These are phyloP conservation scores for Otocyon megalotis DNA, from an alignment of 2,113 vertebrate species.

Conservation along the genomic window DNA sequence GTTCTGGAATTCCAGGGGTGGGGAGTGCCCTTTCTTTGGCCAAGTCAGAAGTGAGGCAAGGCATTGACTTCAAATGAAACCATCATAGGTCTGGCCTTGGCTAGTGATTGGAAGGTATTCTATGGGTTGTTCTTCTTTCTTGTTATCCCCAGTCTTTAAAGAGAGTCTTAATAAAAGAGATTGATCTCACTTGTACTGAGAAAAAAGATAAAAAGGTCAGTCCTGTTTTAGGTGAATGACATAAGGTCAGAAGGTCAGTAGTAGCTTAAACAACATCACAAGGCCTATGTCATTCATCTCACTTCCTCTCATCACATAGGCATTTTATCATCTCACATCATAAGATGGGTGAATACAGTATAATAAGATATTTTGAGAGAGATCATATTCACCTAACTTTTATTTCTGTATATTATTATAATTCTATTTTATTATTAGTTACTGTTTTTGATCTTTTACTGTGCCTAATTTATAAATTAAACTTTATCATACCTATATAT, in stretches of 20 bases:
- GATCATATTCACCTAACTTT: background rate
- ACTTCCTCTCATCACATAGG: background rate
- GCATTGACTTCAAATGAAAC: background rate
- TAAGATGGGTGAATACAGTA: background rate
- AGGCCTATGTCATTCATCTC: background rate
- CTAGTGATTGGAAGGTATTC: background rate
- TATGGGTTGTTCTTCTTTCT: background rate
- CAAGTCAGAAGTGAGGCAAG: background rate
- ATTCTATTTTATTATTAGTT: background rate
- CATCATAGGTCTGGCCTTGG: background rate
- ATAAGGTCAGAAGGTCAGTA: background rate
- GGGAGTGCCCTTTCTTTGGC: background rate
- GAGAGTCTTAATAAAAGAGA: background rate
- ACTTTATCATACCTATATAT: background rate
- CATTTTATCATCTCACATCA: background rate
- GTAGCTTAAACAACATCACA: background rate
- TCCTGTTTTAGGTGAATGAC: background rate
- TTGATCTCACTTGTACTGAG: background rate
- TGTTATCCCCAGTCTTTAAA: background rate
- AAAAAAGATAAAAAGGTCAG: background rate
- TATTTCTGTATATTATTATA: background rate
- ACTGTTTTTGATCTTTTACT: background rate
- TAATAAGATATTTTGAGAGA: background rate
- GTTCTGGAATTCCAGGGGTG: fast-evolving
- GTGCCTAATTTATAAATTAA: background rate